phyloP scores from a whole-genome alignment of 2,888 invertebrate genomes.

The Microplitis deprimator region DNA sequence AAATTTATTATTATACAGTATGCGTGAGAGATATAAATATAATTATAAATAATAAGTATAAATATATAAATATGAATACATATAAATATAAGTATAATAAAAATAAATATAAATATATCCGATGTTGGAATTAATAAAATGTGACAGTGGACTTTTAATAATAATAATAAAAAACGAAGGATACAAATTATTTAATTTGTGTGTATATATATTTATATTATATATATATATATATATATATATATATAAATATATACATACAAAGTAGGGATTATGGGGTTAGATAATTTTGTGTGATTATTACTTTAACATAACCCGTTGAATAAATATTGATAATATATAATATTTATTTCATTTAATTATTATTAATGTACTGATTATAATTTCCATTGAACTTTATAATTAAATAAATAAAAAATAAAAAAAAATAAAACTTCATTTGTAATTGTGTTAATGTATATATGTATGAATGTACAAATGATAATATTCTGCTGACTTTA shows the following conservation, averaged over 20 bases:
- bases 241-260: conserved; percentile 56
- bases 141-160: conserved; percentile 15
- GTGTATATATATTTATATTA: conserved; percentile 35
- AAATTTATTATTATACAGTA: neutral
- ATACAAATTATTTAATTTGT: conserved; percentile 36
- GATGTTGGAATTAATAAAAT: conserved; percentile 38
- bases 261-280: conserved; percentile 63
- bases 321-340: conserved; percentile 49
- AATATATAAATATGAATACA: conserved; percentile 40
- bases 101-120: conserved; percentile 44
- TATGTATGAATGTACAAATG: neutral
- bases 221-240: conserved; percentile 62
- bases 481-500: neutral
- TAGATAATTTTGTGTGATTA: conserved; percentile 68
- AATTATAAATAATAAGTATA: conserved; percentile 31
- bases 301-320: conserved; percentile 64
- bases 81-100: conserved; percentile 34
- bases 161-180: conserved; percentile 9
- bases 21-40: conserved; percentile 8
- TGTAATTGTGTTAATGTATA: neutral
- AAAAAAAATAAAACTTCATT: neutral
- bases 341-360: conserved; percentile 24
- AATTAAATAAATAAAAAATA: neutral
- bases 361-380: neutral
- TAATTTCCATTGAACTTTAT: neutral